Base-by-base conservation (phyloP, 2,797 vertebrate species). In the Chromobotia macracanthus region DNA sequence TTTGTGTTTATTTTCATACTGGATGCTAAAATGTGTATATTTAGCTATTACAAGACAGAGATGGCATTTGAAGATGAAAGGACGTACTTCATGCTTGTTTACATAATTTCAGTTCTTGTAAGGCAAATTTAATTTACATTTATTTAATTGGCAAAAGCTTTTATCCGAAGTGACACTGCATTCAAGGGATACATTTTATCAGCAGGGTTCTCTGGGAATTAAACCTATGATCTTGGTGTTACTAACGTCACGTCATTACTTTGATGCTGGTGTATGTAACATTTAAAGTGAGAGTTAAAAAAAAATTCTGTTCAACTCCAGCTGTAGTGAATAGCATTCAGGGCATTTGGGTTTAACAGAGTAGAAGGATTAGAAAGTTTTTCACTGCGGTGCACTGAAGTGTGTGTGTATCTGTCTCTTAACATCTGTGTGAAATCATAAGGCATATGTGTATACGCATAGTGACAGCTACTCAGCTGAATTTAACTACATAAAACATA, bases 1-100 rank as follows among this genome's bases (percentile, higher is more conserved):
- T 67, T 67, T 55, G 13, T 46, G 51, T 68, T 46, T 55, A 31
- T 46, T 58, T 77, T 18, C 51, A 56, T 46, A 58, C 18, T 31
- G 12, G 41, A 77, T 69, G 13, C 41, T 58, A 53, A 77, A 77
- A 58, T 69, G 16, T 70, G n/a, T 69, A 69, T 69, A 61, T 23
- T 69, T 23, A 16, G 66, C 21, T 18, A 56, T 67, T 66, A 61
- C 38, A 60, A 13, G 53, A 68, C 19, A 68, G 41, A 77, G 65
- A 60, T 69, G 35, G 13, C 75, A 51, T 58, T 68, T 68, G 6
- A 77, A 65, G 8, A 12, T 4, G 3, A 23, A 19, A 9, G 5
- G 55, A 21, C 19, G 23, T 23, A 13, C 55, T 58, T 58, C 21
- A 23, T 28, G 25, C 46, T 75, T 66, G 63, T 67, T 66, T 76